These are phyloP conservation scores for Syngnathus rostellatus DNA, from an alignment of 2,797 vertebrate genomes.

Conservation along the genomic window DNA sequence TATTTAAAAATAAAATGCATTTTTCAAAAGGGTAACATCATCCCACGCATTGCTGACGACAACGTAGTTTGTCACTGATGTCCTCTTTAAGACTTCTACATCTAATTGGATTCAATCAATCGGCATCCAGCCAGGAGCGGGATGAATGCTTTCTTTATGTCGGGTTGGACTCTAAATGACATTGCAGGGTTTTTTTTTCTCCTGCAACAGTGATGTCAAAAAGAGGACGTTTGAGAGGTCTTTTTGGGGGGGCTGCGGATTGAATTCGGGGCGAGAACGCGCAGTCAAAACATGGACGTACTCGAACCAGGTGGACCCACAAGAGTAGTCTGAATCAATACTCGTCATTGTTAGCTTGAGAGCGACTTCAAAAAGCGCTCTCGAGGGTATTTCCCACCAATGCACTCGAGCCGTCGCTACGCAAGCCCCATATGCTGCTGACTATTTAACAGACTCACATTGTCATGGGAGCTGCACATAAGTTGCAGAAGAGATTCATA, in stretches of 20 bases:
- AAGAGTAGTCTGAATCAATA: slow-evolving; percentile 55
- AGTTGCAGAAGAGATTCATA: slow-evolving; percentile 16
- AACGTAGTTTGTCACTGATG: too few species aligned
- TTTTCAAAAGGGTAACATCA: too few species aligned
- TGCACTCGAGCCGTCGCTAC: neutral
- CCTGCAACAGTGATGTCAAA: neutral
- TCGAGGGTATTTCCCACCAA: slow-evolving; percentile 56
- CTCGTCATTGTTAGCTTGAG: slow-evolving; percentile 54
- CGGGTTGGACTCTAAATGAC: neutral
- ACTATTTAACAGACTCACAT: neutral
- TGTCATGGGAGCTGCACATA: neutral
- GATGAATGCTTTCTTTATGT: too few species aligned
- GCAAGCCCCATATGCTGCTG: neutral
- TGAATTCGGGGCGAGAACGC: slow-evolving; percentile 53
- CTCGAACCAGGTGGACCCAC: slow-evolving; percentile 55
- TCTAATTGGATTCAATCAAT: too few species aligned
- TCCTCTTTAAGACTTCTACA: neutral
- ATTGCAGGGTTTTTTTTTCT: neutral
- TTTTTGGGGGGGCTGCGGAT: slow-evolving; percentile 11
- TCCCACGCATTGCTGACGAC: too few species aligned
- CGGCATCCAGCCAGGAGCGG: too few species aligned
- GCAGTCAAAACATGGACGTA: slow-evolving; percentile 61
- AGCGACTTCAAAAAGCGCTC: slow-evolving; percentile 51
- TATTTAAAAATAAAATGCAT: neutral
- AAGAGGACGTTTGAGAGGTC: slow-evolving; percentile 19